Conservation (phyloP, 2,888 invertebrate genomes). For the Pemphredon lugubris region DNA sequence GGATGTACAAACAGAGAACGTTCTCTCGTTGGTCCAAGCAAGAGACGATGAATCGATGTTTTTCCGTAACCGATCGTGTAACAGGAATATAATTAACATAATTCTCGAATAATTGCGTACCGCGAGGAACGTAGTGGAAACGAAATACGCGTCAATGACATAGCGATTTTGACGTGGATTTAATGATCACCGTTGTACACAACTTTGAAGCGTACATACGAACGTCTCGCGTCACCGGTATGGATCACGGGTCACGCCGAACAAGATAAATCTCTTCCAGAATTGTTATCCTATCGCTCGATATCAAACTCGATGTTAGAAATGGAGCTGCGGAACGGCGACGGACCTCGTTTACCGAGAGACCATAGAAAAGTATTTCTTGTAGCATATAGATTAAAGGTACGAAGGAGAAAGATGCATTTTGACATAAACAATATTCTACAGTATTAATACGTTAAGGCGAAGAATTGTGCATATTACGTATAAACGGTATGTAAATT, state of each 20-base stretch:
- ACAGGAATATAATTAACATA: constrained; percentile 33
- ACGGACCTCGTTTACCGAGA: constrained; percentile 22
- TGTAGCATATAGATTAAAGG: constrained; percentile 60
- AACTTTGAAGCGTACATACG: too few relatives aligned
- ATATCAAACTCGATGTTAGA: too few relatives aligned
- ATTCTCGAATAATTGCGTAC: constrained; percentile 40
- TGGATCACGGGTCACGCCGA: too few relatives aligned
- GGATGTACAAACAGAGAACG: too few relatives aligned
- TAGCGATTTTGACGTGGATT: too few relatives aligned
- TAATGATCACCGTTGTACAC: too few relatives aligned
- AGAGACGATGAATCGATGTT: constrained; percentile 13
- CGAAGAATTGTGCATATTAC: constrained; percentile 65
- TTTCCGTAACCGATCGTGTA: constrained; percentile 12
- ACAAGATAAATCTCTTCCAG: too few relatives aligned
- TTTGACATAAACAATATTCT: constrained; percentile 75
- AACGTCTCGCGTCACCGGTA: too few relatives aligned
- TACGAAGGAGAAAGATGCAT: constrained; percentile 47
- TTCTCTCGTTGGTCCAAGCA: too few relatives aligned
- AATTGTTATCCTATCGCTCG: too few relatives aligned
- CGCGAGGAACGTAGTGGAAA: too few relatives aligned
- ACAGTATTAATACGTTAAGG: constrained; percentile 79
- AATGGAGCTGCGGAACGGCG: constrained; percentile 10
- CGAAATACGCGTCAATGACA: too few relatives aligned
- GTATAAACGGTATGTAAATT: constrained; percentile 57
- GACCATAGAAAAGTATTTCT: constrained; percentile 64